Conservation (phyloP, 2,113 vertebrate species). For the Dromaius novaehollandiae region DNA sequence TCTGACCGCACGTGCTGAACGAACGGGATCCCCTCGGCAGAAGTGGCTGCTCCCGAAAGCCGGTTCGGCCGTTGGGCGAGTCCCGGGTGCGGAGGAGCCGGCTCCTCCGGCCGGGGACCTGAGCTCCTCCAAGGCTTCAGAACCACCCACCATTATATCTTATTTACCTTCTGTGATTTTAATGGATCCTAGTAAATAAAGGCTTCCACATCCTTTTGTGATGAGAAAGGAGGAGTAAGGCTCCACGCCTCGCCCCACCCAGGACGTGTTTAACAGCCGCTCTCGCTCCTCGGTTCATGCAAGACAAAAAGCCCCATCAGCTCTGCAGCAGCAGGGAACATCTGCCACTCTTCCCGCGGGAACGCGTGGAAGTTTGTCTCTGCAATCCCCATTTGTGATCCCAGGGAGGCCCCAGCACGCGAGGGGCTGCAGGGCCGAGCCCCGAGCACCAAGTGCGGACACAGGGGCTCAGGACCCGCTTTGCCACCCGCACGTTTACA, state of each 20-base stretch:
- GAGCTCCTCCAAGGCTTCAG: accelerated
- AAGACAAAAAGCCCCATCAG: accelerated
- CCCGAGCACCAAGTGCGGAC: too few species aligned
- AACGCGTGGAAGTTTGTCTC: accelerated
- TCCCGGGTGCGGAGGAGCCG: background rate
- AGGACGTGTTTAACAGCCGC: accelerated
- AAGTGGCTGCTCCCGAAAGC: background rate
- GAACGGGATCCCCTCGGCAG: background rate
- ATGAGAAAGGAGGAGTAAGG: background rate
- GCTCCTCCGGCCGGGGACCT: background rate
- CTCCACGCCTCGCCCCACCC: background rate
- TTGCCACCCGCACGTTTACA: too few species aligned
- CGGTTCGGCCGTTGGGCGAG: background rate
- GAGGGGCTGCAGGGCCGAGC: too few species aligned
- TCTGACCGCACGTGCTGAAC: background rate
- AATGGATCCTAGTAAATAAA: background rate
- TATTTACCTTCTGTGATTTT: background rate
- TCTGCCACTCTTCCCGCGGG: background rate
- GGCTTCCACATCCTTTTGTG: background rate
- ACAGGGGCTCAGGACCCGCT: too few species aligned
- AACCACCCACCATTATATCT: background rate
- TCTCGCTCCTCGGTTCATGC: background rate
- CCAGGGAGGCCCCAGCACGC: background rate
- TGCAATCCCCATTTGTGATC: background rate
- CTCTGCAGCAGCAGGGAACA: background rate